Evolutionary conservation across 2,888 invertebrate species (phyloP).

Genomic region (Polylopha cassiicola): DNA sequence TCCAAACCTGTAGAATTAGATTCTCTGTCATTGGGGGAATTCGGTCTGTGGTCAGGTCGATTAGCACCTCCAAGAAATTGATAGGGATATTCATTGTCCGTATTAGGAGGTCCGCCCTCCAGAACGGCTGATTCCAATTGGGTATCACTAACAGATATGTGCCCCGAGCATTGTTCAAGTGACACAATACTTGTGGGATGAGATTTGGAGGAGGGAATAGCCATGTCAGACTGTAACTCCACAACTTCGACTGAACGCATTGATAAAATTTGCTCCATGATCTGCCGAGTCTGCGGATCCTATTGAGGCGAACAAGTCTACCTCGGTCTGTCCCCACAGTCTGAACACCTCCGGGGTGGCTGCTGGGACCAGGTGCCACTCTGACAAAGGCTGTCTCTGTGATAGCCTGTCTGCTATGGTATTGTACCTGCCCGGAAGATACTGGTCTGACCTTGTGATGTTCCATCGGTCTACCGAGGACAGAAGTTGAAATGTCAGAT

Average conservation of each 20-base stretch:
- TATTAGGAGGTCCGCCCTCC: constrained; percentile 4
- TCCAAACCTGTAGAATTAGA: not conserved
- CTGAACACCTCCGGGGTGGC: constrained; percentile 3
- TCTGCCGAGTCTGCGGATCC: not conserved
- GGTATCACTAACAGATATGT: not conserved
- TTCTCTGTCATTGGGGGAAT: not conserved
- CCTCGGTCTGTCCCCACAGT: not conserved
- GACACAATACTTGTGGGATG: constrained; percentile 1
- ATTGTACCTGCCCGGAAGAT: constrained; percentile 3
- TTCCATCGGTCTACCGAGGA: not conserved
- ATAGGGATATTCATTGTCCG: not conserved
- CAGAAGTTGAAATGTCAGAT: constrained; percentile 14
- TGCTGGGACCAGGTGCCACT: constrained; percentile 3
- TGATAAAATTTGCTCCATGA: constrained; percentile 1
- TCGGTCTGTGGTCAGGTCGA: constrained; percentile 2
- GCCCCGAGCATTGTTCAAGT: constrained; percentile 1
- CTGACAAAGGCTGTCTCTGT: not conserved
- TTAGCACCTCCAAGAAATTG: not conserved
- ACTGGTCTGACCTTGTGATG: not conserved
- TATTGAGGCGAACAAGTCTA: constrained; percentile 3
- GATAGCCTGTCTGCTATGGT: constrained; percentile 6
- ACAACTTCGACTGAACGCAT: constrained; percentile 4
- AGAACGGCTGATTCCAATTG: constrained; percentile 1
- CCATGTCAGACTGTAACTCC: constrained; percentile 1
- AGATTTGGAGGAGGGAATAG: constrained; percentile 3